Base-by-base conservation (phyloP, 1,140 invertebrate species). In the Brachionus angularis region DNA sequence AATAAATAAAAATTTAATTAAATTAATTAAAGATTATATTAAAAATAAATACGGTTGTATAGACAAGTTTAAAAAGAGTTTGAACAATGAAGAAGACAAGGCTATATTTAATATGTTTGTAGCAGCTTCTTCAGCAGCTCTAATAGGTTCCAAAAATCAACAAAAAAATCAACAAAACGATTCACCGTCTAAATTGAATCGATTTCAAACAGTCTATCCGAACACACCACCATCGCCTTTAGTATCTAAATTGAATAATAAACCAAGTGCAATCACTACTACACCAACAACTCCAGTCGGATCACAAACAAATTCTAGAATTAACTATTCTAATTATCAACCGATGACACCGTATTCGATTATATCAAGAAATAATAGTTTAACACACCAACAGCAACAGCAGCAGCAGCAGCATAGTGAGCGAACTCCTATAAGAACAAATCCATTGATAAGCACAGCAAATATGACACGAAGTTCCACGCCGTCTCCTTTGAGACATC, bases 1-100 rank as follows among this genome's bases (percentile, higher is more conserved):
- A 10, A 67, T 67, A 46, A 50, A 50, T 23, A 67, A 67, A 67
- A 67, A 67, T 34, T 33, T 67, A 42, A 36, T 67, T 23, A 46
- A 67, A 50, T 21, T 33, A 10, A 21, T 67, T 7, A 67, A 49
- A 36, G 62, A 46, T 0, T 67, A 67, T 27, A 67, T 67, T 1
- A 21, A n/a, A n/a, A n/a, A 31, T 33, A 39, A 67, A 21, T 67
- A 25, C 29, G 62, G 47, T 18, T 29, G 62, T 1, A 21, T 67
- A 29, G 62, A 67, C 8, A 50, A 46, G 42, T 67, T 67, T 25
- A 67, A 49, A 50, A 67, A 36, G 47, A 42, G 39, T 5, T 33
- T 67, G 42, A 33, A 67, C 46, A 50, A 67, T 27, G 23, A 33
- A 16, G 47, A 46, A 5, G 62, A 67, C 10, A 34, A 36, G n/a